A percentile compares a stretch with the other conserved stretches of the same genome.
phyloP scores from a whole-genome alignment of 1,140 invertebrate genomes.

The Neelides sp. region DNA sequence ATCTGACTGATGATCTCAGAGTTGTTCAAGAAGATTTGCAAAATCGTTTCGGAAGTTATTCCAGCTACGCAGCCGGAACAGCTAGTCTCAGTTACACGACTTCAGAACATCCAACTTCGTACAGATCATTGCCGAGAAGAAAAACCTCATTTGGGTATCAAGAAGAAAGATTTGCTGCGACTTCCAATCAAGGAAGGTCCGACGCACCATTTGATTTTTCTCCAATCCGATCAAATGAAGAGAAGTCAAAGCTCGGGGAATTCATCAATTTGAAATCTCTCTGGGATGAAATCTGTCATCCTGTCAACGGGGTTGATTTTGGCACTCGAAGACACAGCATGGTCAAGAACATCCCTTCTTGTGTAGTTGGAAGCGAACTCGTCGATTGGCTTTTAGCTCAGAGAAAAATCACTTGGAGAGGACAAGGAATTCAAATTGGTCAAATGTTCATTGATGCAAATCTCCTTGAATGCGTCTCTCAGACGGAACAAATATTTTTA shows the following conservation, averaged over 20 bases:
- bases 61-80: slow-evolving; percentile 5
- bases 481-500: slow-evolving; percentile 41
- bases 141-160: slow-evolving; percentile 60
- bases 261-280: slow-evolving; percentile 56
- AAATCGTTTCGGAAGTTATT: slow-evolving; percentile 43
- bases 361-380: slow-evolving; percentile 55
- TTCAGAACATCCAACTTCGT: slow-evolving; percentile 12
- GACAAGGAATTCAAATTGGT: slow-evolving; percentile 63
- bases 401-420: slow-evolving; percentile 53
- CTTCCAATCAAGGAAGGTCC: neutral
- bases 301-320: slow-evolving; percentile 46
- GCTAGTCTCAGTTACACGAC: neutral
- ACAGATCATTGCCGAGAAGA: slow-evolving; percentile 34
- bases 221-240: slow-evolving; percentile 2
- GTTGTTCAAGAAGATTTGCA: slow-evolving; percentile 70
- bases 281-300: slow-evolving; percentile 55
- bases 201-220: slow-evolving; percentile 11
- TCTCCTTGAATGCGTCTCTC: slow-evolving; percentile 57
- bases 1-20: slow-evolving; percentile 61
- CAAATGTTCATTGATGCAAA: slow-evolving; percentile 66
- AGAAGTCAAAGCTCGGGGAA: slow-evolving; percentile 44
- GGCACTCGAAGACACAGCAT: slow-evolving; percentile 48
- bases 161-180: slow-evolving; percentile 55
- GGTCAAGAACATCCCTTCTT: slow-evolving; percentile 51
- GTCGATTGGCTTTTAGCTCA: slow-evolving; percentile 63